Evolutionary conservation across 2,888 invertebrate species (phyloP), one percentile per base, ranked within the genome.

Genomic region (Protodeltote pygarga): DNA sequence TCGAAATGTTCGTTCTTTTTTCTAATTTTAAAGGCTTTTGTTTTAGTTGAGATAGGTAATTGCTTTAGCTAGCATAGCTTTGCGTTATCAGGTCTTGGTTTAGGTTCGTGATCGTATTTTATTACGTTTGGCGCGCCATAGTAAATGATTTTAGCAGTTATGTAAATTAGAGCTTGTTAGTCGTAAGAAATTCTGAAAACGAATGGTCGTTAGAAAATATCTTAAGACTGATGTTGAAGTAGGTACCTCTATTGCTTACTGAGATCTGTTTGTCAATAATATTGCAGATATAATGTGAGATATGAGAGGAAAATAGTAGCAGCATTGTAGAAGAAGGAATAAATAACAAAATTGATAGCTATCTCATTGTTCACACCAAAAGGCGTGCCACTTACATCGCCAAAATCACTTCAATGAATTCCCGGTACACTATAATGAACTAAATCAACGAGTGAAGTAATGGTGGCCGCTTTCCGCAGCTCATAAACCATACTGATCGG

Each of bases 401-500:
- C 60, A 62, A 72, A 74, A 70, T 70, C 57, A 54, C 66, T 71
- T 73, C 72, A 38, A n/a, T 49, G 45, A 53, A 71, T 79, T 82
- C 81, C 62, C 37, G 48, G 77, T 80, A 79, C 64, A 54, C 66
- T 69, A 65, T 81, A 81, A 81, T 79, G 76, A 77, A 76, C 72
- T 73, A 74, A 77, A 72, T 71, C 71, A 75, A 65, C 60, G 58
- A 46, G 71, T 60, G 60, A 57, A 65, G 77, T 84, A 84, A 85
- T 84, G 71, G 73, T 61, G 62, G 54, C 71, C 71, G 70, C 73
- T 83, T 79, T 83, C 77, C 73, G 65, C 83, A 80, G 79, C 79
- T 80, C 89, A 75, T 90, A 90, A 89, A 89, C 78, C 77, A 78
- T 62, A 52, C 65, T 66, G 79, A 73, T 73, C 74, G 71, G 63